Evolutionary conservation across 2,888 invertebrate species (phyloP), one percentile per base, ranked within the genome.

Genomic region (Abrostola tripartita): DNA sequence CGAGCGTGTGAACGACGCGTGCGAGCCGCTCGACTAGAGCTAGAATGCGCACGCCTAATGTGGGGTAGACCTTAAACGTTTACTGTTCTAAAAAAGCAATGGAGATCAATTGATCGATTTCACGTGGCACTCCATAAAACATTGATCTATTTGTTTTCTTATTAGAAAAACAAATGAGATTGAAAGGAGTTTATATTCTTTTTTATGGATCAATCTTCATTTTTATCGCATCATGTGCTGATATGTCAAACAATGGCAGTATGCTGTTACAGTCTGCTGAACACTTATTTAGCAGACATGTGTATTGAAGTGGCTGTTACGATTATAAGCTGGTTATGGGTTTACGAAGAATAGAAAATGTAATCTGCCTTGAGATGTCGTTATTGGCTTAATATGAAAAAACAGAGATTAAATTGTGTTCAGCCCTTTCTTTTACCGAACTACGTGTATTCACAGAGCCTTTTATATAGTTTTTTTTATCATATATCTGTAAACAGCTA

Each of bases 191-290:
- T 44, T 44, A 24, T 44, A 44, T 56, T 66, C 40, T 53, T 11
- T 51, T 40, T 53, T 50, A 60, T 11, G 10, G 7, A 9, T 40
- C 50, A 51, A 69, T 70, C 53, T 51, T 14, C 11, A 41, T 5
- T 36, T 59, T 65, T 65, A 12, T 11, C 35, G 12, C 14, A 50
- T 37, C 24, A 24, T 52, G 24, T 58, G 38, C 42, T 55, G 38
- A 55, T 41, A 63, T 54, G 51, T 52, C 52, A 50, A 68, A 69
- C 56, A 69, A 57, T 69, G 56, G 37, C 14, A 36, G 6, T 24
- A 56, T 59, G 52, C 35, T 12, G 37, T 41, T 37, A 56, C 11
- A 38, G 65, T 69, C 52, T 44, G 10, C 35, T 50, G 52, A n/a
- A 37, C 36, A 40, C 10, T 50, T 59, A 11, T 40, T 59, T 8